These are phyloP conservation scores for Mesorhabditis belari DNA, from an alignment of 2,888 invertebrate genomes.

Conservation along the genomic window DNA sequence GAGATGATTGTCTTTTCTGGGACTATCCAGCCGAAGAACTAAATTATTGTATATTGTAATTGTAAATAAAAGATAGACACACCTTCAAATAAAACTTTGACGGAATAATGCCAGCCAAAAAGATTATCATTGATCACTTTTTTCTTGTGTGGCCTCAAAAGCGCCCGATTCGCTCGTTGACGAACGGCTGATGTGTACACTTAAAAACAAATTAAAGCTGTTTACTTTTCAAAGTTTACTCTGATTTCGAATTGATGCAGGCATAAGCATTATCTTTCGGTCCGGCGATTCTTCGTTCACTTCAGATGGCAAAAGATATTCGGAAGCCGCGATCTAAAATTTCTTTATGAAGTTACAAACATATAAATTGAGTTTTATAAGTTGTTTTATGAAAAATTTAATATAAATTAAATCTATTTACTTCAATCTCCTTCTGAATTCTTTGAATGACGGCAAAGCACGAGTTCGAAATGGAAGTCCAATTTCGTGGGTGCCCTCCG, in stretches of 20 bases:
- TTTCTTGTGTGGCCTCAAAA: too few species aligned
- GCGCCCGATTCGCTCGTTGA: too few species aligned
- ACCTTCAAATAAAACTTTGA: too few species aligned
- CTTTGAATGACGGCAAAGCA: neutral
- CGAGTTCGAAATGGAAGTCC: neutral
- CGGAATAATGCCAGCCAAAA: too few species aligned
- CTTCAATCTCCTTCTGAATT: neutral
- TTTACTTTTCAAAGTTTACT: neutral
- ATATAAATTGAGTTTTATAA: too few species aligned
- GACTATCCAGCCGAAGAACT: neutral
- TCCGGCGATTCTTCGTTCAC: neutral
- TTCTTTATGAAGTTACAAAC: too few species aligned
- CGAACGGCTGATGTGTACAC: neutral
- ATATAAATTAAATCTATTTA: neutral
- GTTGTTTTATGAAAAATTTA: too few species aligned
- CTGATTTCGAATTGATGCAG: neutral
- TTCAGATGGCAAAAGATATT: neutral
- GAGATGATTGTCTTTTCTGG: too few species aligned
- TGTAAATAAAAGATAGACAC: neutral
- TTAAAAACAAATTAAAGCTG: neutral
- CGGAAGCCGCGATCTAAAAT: too few species aligned
- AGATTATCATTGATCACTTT: too few species aligned
- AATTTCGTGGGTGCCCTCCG: slow-evolving; percentile 10
- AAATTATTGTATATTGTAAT: neutral
- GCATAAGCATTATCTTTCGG: slow-evolving; percentile 1